Evolutionary conservation across 2,113 vertebrate genomes (phyloP).

Genomic region (Meles meles): DNA sequence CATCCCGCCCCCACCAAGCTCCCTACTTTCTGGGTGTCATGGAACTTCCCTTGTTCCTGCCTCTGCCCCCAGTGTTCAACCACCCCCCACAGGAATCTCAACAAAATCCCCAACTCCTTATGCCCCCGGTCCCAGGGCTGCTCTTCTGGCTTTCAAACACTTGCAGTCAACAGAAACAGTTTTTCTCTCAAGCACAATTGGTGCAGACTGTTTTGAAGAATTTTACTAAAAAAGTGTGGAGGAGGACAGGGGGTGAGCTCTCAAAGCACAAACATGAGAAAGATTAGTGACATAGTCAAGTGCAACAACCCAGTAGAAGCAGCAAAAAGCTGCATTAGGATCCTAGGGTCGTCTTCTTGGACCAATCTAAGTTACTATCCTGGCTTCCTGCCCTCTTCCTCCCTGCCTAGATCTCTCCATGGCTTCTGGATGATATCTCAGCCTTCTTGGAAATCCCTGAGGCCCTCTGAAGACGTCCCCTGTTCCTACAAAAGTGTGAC

Average conservation of each 20-base stretch:
- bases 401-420: neutral
- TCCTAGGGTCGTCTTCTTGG: neutral
- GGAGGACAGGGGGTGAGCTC: neutral
- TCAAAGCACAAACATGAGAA: neutral
- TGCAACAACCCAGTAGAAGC: neutral
- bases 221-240: neutral
- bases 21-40: neutral
- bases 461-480: neutral
- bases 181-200: neutral
- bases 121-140: neutral
- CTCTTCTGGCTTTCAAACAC: neutral
- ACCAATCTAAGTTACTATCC: neutral
- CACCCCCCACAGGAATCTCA: neutral
- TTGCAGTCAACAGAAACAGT: fast-evolving
- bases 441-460: neutral
- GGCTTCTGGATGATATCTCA: neutral
- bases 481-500: neutral
- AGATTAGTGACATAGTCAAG: neutral
- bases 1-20: too few relatives aligned
- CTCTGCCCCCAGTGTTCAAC: neutral
- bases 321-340: neutral
- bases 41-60: neutral
- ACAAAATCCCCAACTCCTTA: too few relatives aligned
- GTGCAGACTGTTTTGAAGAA: neutral
- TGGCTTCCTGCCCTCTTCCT: neutral